Conservation (phyloP, 2,888 invertebrate species). For the Drosophila tanythrix region DNA sequence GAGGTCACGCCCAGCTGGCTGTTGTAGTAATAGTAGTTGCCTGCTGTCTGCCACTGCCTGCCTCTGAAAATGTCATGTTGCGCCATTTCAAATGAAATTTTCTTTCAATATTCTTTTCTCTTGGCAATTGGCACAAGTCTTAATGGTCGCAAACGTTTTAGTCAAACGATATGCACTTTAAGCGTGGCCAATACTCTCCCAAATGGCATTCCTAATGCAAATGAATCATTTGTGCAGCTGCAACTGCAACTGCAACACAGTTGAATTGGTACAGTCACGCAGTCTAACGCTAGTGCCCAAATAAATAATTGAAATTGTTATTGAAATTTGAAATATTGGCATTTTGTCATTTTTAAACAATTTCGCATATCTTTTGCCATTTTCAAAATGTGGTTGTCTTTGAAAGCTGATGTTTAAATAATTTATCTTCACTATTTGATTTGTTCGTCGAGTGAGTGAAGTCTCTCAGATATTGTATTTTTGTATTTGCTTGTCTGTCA, state of each 20-base stretch:
- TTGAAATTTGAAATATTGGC: background rate
- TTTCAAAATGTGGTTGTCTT: background rate
- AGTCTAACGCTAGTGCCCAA: background rate
- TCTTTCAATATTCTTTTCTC: conserved; percentile 54
- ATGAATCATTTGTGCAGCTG: background rate
- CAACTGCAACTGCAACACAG: background rate
- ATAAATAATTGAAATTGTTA: background rate
- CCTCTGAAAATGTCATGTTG: conserved; percentile 53
- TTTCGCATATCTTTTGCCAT: background rate
- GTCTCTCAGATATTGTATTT: background rate
- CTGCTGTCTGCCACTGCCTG: conserved; percentile 26
- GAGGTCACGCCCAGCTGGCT: conserved; percentile 40
- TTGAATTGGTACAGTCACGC: background rate
- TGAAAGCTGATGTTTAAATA: background rate
- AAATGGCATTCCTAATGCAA: background rate
- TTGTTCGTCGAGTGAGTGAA: background rate
- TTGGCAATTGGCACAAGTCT: conserved; percentile 46
- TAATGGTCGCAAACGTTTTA: conserved; percentile 35
- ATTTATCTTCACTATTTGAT: background rate
- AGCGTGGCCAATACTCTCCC: background rate
- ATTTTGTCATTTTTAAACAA: background rate
- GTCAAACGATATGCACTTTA: conserved; percentile 29
- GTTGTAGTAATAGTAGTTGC: conserved; percentile 25
- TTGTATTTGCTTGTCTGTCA: background rate
- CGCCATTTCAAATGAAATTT: conserved; percentile 77